phyloP scores from a whole-genome alignment of 2,797 vertebrate species.

The Fringilla coelebs region DNA sequence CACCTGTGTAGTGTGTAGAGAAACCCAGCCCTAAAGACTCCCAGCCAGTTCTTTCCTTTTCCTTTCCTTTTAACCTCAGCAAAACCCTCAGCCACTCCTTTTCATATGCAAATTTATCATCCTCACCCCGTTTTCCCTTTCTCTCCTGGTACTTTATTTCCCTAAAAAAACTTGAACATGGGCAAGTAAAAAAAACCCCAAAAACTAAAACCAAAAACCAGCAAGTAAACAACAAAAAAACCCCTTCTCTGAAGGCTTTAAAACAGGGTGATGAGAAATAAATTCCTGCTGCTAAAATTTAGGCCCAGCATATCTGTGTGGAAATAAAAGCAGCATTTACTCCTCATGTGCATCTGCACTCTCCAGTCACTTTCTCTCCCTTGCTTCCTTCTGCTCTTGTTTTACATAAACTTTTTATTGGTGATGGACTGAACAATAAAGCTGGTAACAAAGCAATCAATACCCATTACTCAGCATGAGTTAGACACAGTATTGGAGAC shows the following conservation, averaged over 20 bases:
- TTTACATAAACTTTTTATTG: slow-evolving; percentile 60
- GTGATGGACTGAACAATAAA: slow-evolving; percentile 55
- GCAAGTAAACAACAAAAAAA: background rate
- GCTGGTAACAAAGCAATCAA: slow-evolving; percentile 59
- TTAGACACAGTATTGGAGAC: slow-evolving; percentile 34
- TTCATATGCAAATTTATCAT: background rate
- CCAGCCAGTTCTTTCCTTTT: background rate
- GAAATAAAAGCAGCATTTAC: background rate
- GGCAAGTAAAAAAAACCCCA: background rate
- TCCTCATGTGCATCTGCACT: background rate
- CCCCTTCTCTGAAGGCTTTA: background rate
- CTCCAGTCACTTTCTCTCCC: background rate
- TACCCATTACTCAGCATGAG: slow-evolving; percentile 41
- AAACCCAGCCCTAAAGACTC: background rate
- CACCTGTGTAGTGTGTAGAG: background rate
- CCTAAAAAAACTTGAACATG: background rate
- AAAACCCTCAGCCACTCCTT: background rate
- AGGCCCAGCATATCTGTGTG: background rate
- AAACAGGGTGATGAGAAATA: background rate
- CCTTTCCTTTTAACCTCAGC: background rate
- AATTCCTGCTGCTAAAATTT: background rate
- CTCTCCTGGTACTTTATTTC: background rate
- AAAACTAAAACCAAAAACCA: background rate
- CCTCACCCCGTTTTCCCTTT: background rate
- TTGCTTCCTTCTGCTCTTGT: background rate